Evolutionary conservation across 2,113 vertebrate genomes (phyloP).

Genomic region (Vidua macroura): DNA sequence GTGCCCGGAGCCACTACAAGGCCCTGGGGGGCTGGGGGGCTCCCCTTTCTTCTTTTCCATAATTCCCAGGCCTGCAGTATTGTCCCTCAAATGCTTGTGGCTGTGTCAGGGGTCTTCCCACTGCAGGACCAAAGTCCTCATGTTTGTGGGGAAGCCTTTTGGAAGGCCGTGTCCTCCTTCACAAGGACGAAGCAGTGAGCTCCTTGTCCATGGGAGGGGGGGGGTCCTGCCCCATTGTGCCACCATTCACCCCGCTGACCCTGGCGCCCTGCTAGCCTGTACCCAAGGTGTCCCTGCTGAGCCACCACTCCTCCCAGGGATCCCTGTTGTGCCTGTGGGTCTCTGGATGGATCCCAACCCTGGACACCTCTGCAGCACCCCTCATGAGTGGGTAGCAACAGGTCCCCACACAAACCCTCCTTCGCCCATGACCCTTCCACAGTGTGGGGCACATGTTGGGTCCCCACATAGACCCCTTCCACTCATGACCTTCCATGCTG

Average conservation of each 20-base stretch:
- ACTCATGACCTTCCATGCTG: background rate
- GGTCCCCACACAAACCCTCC: background rate
- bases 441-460: background rate
- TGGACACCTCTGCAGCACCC: background rate
- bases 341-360: background rate
- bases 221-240: background rate
- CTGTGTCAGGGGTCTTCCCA: background rate
- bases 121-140: background rate
- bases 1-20: background rate
- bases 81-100: background rate
- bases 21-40: background rate
- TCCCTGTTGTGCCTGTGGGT: background rate
- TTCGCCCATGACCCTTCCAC: no score
- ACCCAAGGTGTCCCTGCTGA: background rate
- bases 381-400: background rate
- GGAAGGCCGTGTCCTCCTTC: background rate
- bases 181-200: accelerated
- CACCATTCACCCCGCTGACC: background rate
- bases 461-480: background rate
- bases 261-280: background rate
- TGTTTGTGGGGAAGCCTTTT: background rate
- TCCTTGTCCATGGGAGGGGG: background rate
- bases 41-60: background rate
- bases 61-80: background rate
- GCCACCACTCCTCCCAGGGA: background rate